These are phyloP conservation scores for Anhinga rufa DNA, from an alignment of 2,113 vertebrate species.

Conservation along the genomic window DNA sequence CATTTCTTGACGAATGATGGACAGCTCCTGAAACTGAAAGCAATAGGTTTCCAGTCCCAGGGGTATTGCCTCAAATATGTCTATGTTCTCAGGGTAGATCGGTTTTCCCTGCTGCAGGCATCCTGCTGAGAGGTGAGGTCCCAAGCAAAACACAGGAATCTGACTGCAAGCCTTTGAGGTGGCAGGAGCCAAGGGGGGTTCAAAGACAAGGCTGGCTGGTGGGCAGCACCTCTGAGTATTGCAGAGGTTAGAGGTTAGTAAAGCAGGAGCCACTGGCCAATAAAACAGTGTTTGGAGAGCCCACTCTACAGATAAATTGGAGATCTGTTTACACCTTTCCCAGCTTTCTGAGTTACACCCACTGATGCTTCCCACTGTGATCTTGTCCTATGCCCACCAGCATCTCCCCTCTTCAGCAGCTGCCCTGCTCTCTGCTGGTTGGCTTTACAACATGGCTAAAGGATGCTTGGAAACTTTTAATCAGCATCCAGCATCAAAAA, in stretches of 20 bases:
- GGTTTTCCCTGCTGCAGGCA: conserved; percentile 66
- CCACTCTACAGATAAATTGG: conserved; percentile 68
- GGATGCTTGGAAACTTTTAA: conserved; percentile 65
- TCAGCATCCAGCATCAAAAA: conserved; percentile 68
- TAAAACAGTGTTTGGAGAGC: conserved; percentile 78
- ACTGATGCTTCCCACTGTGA: conserved; percentile 50
- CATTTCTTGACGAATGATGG: conserved; percentile 75
- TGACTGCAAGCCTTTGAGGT: conserved; percentile 76
- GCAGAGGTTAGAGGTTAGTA: conserved; percentile 81
- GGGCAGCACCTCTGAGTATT: conserved; percentile 71
- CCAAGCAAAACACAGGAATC: conserved; percentile 74
- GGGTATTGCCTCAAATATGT: conserved; percentile 76
- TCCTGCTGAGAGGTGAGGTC: conserved; percentile 74
- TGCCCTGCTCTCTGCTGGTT: conserved; percentile 8
- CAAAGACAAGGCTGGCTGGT: conserved; percentile 79
- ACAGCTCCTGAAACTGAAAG: conserved; percentile 79
- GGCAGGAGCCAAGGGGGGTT: conserved; percentile 76
- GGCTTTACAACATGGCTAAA: conserved; percentile 31
- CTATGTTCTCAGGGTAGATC: conserved; percentile 76
- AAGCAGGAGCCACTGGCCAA: conserved; percentile 84
- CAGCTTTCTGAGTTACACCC: conserved; percentile 58
- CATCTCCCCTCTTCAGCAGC: conserved; percentile 7
- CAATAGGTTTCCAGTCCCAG: conserved; percentile 73
- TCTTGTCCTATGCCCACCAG: conserved; percentile 36
- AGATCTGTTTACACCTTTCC: conserved; percentile 71